Base-by-base conservation (phyloP, 2,797 vertebrate species). In the Manis crassicaudata region DNA sequence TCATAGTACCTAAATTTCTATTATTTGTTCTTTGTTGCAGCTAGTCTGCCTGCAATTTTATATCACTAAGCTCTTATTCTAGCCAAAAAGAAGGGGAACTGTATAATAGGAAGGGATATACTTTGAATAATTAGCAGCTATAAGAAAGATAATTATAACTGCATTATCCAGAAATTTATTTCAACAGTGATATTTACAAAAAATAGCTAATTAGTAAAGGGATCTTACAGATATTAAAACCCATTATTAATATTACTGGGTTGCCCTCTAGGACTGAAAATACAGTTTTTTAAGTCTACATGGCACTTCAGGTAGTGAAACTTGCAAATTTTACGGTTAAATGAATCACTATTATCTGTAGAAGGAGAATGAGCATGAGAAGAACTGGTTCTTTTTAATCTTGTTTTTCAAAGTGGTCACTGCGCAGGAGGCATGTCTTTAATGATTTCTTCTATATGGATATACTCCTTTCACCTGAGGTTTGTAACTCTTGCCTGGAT, bases 111-210 rank as follows among this genome's bases (percentile, higher is more conserved):
- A 79, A 92, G 60, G 32, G 18, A 50, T 40, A 90, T 56, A 70
- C 52, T 95, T 84, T 81, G 37, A 95, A 86, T 77, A 93, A 56
- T 50, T 54, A 91, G 52, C 32, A 92, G 60, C 67, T 94, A 50
- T 29, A 60, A 88, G 23, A 80, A 40, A 83, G 37, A 81, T 79
- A 40, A 76, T 63, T 63, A 50, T 52, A 96, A 60, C 25, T 75
- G 12, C 10, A 75, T 32, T 80, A 81, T 46, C 21, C 10, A 93
- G 43, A 93, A 95, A 84, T 23, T 52, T 92, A 73, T n/a, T 70
- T 35, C 77, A 96, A 92, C 37, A 75, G 58, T 87, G 62, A 68
- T 88, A 58, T 52, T 72, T 92, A 67, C 9, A 91, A 81, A 96
- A 81, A 56, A 60, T 12, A 88, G 54, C 73, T 93, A 84, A 40